These are phyloP conservation scores for Pseudorasbora parva DNA, from an alignment of 2,113 vertebrate species.

Conservation along the genomic window DNA sequence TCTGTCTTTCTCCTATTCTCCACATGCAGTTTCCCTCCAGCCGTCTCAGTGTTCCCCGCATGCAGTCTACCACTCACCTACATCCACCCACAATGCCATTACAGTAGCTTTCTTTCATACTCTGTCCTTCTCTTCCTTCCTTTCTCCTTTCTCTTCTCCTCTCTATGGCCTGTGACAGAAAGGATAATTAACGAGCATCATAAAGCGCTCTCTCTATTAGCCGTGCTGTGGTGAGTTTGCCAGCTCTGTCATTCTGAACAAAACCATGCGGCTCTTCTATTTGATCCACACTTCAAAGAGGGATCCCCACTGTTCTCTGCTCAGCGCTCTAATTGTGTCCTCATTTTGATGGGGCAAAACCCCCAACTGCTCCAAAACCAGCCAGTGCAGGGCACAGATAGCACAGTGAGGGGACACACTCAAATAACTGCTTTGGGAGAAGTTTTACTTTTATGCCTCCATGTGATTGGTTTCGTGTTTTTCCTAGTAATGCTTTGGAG, in stretches of 20 bases:
- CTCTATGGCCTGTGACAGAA: conserved; percentile 85
- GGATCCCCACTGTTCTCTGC: conserved; percentile 91
- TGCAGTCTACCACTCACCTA: conserved; percentile 23
- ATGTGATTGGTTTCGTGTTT: neutral
- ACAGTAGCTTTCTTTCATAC: conserved; percentile 40
- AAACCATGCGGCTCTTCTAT: conserved; percentile 92
- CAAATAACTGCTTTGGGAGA: conserved; percentile 29
- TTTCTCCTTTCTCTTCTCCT: conserved; percentile 68
- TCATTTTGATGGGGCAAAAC: conserved; percentile 79
- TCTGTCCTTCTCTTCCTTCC: conserved; percentile 46
- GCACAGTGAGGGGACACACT: conserved; percentile 62
- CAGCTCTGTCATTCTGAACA: conserved; percentile 94
- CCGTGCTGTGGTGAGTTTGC: conserved; percentile 94
- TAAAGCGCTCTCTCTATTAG: conserved; percentile 96
- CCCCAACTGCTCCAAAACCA: conserved; percentile 78
- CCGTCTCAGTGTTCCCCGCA: neutral
- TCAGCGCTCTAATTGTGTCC: conserved; percentile 95
- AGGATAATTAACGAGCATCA: conserved; percentile 96
- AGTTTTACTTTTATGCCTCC: conserved; percentile 3
- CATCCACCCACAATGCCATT: conserved; percentile 19
- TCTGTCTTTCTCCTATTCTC: conserved; percentile 1
- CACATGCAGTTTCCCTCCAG: neutral
- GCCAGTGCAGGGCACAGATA: conserved; percentile 71
- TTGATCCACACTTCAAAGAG: conserved; percentile 96
- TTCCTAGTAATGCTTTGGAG: neutral